These are phyloP conservation scores for Osmoderma eremita DNA, from an alignment of 2,888 invertebrate genomes.

Conservation along the genomic window DNA sequence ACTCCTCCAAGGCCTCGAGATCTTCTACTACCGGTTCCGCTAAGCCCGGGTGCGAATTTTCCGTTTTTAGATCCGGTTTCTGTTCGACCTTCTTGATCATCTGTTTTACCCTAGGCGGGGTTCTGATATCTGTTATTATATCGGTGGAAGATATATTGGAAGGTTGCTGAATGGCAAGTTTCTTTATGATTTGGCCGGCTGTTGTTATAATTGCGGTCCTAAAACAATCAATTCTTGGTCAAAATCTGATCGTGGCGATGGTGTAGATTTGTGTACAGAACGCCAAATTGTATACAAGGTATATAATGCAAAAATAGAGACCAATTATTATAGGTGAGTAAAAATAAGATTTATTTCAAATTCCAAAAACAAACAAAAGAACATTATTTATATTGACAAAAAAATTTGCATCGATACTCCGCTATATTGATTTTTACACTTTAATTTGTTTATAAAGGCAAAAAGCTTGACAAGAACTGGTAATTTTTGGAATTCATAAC, in stretches of 20 bases:
- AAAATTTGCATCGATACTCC: too few species aligned
- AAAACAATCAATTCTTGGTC: slow-evolving; percentile 34
- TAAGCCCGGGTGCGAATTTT: slow-evolving; percentile 70
- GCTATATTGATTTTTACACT: too few species aligned
- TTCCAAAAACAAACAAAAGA: too few species aligned
- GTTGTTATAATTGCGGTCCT: slow-evolving; percentile 17
- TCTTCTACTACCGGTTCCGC: slow-evolving; percentile 60
- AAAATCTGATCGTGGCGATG: background rate
- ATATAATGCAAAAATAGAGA: too few species aligned
- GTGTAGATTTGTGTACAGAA: too few species aligned
- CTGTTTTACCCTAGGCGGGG: slow-evolving; percentile 72
- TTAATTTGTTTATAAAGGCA: too few species aligned
- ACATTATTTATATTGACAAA: too few species aligned
- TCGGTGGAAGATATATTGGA: slow-evolving; percentile 55
- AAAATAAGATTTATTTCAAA: too few species aligned
- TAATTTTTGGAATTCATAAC: too few species aligned
- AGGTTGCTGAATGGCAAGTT: background rate
- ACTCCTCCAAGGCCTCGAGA: slow-evolving; percentile 54
- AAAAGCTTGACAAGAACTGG: too few species aligned
- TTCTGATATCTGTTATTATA: slow-evolving; percentile 69
- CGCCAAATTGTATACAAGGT: too few species aligned
- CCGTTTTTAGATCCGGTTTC: slow-evolving; percentile 48
- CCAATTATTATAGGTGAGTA: too few species aligned
- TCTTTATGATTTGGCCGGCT: slow-evolving; percentile 16
- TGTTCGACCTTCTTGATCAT: slow-evolving; percentile 55